Evolutionary conservation across 2,113 vertebrate genomes (phyloP).

Genomic region (Tachuris rubrigastra): DNA sequence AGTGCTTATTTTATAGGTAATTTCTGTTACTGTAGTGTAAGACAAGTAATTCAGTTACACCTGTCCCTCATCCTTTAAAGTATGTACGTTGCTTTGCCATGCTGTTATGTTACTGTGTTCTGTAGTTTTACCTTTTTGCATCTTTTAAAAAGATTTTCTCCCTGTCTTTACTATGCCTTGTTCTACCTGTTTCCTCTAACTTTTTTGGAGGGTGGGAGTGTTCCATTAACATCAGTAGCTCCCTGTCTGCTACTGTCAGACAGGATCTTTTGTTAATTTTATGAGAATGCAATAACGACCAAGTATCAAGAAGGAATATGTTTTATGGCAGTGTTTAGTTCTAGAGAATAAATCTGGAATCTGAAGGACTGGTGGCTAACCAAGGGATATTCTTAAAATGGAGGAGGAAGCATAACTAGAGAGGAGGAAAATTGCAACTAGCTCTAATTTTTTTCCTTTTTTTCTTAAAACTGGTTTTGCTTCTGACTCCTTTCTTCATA

Average conservation of each 20-base stretch:
- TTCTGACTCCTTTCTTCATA: background rate
- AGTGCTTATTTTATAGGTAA: background rate
- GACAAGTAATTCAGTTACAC: background rate
- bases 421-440: background rate
- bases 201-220: background rate
- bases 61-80: background rate
- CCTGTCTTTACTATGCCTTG: background rate
- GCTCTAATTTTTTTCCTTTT: background rate
- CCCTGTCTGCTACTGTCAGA: background rate
- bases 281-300: background rate
- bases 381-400: background rate
- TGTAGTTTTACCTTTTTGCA: background rate
- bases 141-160: background rate
- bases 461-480: background rate
- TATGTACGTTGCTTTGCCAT: background rate
- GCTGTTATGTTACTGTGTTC: background rate
- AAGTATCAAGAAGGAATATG: background rate
- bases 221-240: background rate
- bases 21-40: background rate
- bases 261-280: background rate
- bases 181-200: background rate
- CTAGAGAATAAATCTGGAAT: background rate
- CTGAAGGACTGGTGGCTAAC: background rate
- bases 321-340: background rate
- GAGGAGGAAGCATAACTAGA: background rate